Conservation (phyloP, 1,140 invertebrate species). For the Conus betulinus region DNA sequence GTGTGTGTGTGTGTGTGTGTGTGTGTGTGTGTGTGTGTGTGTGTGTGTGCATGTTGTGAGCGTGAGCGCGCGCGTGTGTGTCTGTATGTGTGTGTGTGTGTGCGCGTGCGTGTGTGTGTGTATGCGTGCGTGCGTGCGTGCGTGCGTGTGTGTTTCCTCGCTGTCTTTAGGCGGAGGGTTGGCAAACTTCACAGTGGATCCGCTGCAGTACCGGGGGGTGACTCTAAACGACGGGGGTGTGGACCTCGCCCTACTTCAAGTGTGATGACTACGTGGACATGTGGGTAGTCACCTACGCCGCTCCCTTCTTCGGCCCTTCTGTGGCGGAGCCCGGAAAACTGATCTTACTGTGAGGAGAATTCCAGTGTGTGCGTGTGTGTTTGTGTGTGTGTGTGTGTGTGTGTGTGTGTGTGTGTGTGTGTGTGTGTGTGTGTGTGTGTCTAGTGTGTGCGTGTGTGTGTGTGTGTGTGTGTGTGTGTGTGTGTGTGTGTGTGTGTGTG, state of each 20-base stretch:
- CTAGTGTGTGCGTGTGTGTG: too few species aligned
- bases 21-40: conserved; percentile 6
- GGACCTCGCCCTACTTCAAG: not conserved
- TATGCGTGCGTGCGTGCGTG: too few species aligned
- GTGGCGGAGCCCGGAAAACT: not conserved
- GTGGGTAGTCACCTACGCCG: not conserved
- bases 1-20: not conserved
- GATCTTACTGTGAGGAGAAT: not conserved
- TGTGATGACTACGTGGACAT: not conserved
- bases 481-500: too few species aligned
- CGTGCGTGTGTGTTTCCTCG: too few species aligned
- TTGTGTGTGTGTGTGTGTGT: too few species aligned
- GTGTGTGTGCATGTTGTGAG: not conserved
- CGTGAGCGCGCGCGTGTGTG: not conserved
- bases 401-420: too few species aligned
- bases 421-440: too few species aligned
- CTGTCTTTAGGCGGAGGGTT: not conserved
- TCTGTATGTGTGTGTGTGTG: not conserved
- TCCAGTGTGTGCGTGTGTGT: too few species aligned
- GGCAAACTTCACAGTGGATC: not conserved
- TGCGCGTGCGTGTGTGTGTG: too few species aligned
- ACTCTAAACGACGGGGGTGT: not conserved
- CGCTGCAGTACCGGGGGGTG: not conserved
- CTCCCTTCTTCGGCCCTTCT: not conserved
- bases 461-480: too few species aligned